These are phyloP conservation scores for Aspidiotus rigidus DNA, from an alignment of 2,888 invertebrate genomes.

Conservation along the genomic window DNA sequence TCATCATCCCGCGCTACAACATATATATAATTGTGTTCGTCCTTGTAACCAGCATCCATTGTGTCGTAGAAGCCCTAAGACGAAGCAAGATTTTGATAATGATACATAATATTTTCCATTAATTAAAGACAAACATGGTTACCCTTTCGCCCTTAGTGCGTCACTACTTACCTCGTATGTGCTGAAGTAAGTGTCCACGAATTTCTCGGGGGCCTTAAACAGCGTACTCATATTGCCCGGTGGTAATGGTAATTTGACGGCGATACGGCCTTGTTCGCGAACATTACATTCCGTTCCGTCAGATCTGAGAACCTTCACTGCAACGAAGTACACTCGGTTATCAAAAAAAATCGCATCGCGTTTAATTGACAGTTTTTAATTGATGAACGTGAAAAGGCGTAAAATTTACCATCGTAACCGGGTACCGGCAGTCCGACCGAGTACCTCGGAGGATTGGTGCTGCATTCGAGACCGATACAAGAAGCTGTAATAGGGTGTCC, in stretches of 20 bases:
- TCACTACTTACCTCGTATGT: slow-evolving; percentile 62
- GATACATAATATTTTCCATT: background rate
- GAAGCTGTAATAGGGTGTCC: slow-evolving; percentile 82
- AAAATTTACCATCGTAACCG: slow-evolving; percentile 64
- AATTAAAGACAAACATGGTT: background rate
- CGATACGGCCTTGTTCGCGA: slow-evolving; percentile 74
- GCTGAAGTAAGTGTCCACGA: slow-evolving; percentile 70
- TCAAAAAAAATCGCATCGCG: slow-evolving; percentile 54
- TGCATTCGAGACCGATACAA: slow-evolving; percentile 66
- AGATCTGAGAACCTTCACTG: slow-evolving; percentile 57
- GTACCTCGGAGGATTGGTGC: slow-evolving; percentile 59
- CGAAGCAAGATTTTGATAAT: slow-evolving; percentile 5
- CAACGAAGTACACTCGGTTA: slow-evolving; percentile 36
- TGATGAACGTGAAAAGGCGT: too few relatives aligned
- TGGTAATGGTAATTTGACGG: slow-evolving; percentile 73
- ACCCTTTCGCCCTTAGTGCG: background rate
- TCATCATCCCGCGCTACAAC: slow-evolving; percentile 89
- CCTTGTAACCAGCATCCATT: slow-evolving; percentile 85
- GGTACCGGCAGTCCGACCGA: slow-evolving; percentile 80
- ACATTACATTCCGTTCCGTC: slow-evolving; percentile 60
- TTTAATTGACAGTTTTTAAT: slow-evolving; percentile 36
- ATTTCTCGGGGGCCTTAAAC: slow-evolving; percentile 70
- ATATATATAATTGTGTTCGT: slow-evolving; percentile 72
- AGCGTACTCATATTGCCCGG: slow-evolving; percentile 80
- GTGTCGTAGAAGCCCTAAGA: slow-evolving; percentile 83